A percentile compares a stretch with the other conserved stretches of the same genome.
phyloP scores from a whole-genome alignment of 2,113 vertebrate species.

The Sander lucioperca region DNA sequence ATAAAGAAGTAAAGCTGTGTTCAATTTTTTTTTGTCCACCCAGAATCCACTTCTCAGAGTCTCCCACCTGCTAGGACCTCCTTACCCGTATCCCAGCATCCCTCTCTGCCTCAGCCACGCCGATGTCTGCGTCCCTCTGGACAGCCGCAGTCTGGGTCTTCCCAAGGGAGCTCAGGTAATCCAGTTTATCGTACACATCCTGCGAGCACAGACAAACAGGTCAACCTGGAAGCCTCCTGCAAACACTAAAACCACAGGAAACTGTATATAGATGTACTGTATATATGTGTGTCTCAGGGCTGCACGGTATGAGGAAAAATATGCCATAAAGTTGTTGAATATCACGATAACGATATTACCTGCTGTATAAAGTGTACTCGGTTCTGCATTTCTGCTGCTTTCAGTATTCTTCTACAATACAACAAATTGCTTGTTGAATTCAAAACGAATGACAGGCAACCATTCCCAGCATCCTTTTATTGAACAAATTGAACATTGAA shows the following conservation, averaged over 20 bases:
- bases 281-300: too few relatives aligned
- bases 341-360: too few relatives aligned
- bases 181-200: slow-evolving; percentile 97
- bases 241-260: not conserved
- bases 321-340: too few relatives aligned
- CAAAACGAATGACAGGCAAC: too few relatives aligned
- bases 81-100: slow-evolving; percentile 95
- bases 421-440: too few relatives aligned
- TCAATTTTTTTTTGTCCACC: not conserved
- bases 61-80: not conserved
- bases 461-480: too few relatives aligned
- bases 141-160: slow-evolving; percentile 96
- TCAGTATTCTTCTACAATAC: too few relatives aligned
- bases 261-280: not conserved
- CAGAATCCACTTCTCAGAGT: not conserved
- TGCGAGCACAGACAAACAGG: slow-evolving; percentile 60
- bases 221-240: not conserved
- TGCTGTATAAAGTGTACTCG: too few relatives aligned
- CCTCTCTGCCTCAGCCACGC: slow-evolving; percentile 94
- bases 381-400: too few relatives aligned
- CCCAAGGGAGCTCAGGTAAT: slow-evolving; percentile 96
- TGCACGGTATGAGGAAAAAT: too few relatives aligned
- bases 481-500: not conserved
- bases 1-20: not conserved
- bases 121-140: slow-evolving; percentile 93